Conservation (phyloP, 2,113 vertebrate genomes). For the Hepsetus odoe region DNA sequence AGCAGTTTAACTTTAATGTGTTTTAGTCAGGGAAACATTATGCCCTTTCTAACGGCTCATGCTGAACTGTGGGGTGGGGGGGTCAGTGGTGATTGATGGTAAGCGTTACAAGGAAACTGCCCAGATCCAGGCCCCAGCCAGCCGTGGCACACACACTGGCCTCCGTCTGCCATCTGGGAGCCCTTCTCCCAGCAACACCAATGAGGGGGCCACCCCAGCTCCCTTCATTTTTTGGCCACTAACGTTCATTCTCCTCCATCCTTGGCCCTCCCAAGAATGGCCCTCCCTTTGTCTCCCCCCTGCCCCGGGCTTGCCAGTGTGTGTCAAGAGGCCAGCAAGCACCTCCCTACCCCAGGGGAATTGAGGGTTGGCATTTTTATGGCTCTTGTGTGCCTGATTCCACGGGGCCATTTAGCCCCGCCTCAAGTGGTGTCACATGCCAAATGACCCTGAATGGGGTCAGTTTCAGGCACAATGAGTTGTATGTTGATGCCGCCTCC, state of each 20-base stretch:
- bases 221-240: constrained; percentile 23
- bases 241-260: constrained; percentile 24
- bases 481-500: constrained; percentile 61
- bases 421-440: constrained; percentile 68
- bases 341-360: constrained; percentile 57
- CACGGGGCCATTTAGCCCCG: constrained; percentile 59
- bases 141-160: constrained; percentile 47
- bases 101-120: constrained; percentile 30
- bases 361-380: constrained; percentile 63
- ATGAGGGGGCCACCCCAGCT: constrained; percentile 34
- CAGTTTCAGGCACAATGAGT: constrained; percentile 64
- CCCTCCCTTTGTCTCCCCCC: constrained; percentile 43
- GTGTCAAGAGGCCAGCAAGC: constrained; percentile 57
- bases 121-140: constrained; percentile 37
- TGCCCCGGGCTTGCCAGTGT: constrained; percentile 53
- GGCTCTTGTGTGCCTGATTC: constrained; percentile 58
- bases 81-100: constrained; percentile 58
- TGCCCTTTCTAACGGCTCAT: background rate
- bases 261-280: constrained; percentile 31
- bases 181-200: constrained; percentile 40
- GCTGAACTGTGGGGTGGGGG: constrained; percentile 12
- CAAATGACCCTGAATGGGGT: constrained; percentile 69
- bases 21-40: background rate
- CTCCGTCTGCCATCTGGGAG: constrained; percentile 60
- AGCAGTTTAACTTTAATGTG: background rate